Evolutionary conservation across 1,140 invertebrate genomes (phyloP), one percentile per base, ranked within the genome.

Genomic region (Drosophila ohnishii): DNA sequence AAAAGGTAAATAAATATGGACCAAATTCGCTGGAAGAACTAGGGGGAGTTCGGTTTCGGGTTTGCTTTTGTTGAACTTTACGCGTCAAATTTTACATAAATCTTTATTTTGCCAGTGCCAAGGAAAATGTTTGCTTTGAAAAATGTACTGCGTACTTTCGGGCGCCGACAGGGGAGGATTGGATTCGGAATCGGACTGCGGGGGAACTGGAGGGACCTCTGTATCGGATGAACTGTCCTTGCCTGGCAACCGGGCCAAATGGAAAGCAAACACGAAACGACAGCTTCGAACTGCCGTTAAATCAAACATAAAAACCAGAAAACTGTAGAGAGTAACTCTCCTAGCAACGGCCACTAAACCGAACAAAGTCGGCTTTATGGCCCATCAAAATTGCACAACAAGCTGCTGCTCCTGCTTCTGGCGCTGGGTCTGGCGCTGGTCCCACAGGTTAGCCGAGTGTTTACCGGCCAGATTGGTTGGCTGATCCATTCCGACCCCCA

Each of bases 361-460:
- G 59, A 64, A 75, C 76, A 85, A 86, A 86, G 75, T 65, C 75
- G 72, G 74, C 75, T 70, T 76, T 75, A 83, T 83, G 70, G 66
- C 45, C 73, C 81, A 77, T 75, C 62, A 85, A 85, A 81, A 73
- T 65, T 74, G 73, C 81, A 80, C 72, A 85, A 76, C 69, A 85
- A 80, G 57, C 80, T 42, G 51, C 47, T 25, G 45, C 30, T 28
- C 3, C 59, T 34, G 30, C n/a, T 45, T 25, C 66, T 51, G 30
- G n/a, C n/a, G 10, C 47, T 47, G 44, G 14, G 39, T 25, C 66
- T 51, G 30, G n/a, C n/a, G 14, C 47, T 47, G 44, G 14, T 44
- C 59, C 70, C 62, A 61, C 73, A 76, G 58, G 71, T 64, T 76
- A 60, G 34, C 45, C 40, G 4, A 25, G 34, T 70, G 50, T 71